phyloP scores from a whole-genome alignment of 1,140 invertebrate species.

The Pemphigus obesinymphae region DNA sequence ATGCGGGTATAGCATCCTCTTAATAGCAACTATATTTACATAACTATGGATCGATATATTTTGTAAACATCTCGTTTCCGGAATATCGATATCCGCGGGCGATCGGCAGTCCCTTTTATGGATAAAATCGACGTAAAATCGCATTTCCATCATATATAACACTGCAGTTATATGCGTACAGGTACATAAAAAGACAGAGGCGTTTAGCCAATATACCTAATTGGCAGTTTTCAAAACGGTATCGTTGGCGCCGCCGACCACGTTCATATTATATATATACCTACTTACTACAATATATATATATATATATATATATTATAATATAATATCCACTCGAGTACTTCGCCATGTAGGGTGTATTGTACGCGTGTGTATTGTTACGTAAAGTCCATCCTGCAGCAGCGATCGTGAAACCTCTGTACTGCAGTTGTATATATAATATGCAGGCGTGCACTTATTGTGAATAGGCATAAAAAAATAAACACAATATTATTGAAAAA shows the following conservation, averaged over 20 bases:
- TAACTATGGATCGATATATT: no score
- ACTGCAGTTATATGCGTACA: no score
- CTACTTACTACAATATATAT: neutral
- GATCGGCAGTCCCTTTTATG: neutral
- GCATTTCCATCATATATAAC: neutral
- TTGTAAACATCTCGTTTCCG: no score
- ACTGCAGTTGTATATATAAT: neutral
- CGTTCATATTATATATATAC: no score
- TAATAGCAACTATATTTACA: no score
- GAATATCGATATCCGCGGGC: no score
- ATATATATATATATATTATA: neutral
- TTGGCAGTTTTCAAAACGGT: neutral
- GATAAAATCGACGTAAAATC: neutral
- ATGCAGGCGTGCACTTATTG: no score
- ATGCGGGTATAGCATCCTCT: no score
- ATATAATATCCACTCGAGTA: neutral
- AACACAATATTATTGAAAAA: no score
- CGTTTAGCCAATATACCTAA: no score
- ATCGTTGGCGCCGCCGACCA: neutral
- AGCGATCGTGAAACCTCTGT: neutral
- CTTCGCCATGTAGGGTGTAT: neutral
- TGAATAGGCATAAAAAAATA: no score
- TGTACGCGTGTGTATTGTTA: neutral
- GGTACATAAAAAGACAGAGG: no score
- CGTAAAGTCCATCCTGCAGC: neutral